These are phyloP conservation scores for Paramisgurnus dabryanus DNA, from an alignment of 2,113 vertebrate genomes.

Conservation along the genomic window DNA sequence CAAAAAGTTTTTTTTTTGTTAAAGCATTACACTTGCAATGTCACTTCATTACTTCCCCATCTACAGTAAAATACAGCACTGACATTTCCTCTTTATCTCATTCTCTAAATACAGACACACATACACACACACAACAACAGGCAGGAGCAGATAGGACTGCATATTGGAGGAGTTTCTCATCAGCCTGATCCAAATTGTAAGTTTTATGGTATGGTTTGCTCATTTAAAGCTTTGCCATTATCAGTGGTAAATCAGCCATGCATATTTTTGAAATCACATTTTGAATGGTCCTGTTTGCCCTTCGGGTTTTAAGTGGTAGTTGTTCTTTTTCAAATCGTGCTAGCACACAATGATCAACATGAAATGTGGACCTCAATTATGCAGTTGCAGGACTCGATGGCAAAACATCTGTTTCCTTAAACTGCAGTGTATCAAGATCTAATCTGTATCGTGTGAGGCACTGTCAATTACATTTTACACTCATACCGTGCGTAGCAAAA, in stretches of 20 bases:
- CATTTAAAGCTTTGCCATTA: constrained; percentile 58
- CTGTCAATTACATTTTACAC: constrained; percentile 50
- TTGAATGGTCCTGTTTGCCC: constrained; percentile 56
- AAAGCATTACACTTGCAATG: neutral
- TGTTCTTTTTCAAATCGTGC: constrained; percentile 63
- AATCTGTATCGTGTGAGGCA: constrained; percentile 57
- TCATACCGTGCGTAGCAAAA: constrained; percentile 11
- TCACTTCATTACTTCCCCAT: constrained; percentile 40
- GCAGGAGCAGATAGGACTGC: constrained; percentile 30
- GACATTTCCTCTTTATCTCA: constrained; percentile 47
- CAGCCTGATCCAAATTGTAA: constrained; percentile 5
- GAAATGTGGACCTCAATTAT: constrained; percentile 61
- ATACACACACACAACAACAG: constrained; percentile 7
- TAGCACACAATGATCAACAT: constrained; percentile 67
- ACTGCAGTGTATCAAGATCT: constrained; percentile 53
- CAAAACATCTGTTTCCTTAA: constrained; percentile 67
- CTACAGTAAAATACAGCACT: constrained; percentile 22
- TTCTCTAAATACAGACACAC: constrained; percentile 9
- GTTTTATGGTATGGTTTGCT: constrained; percentile 58
- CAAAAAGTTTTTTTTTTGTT: neutral
- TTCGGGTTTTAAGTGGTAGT: constrained; percentile 55
- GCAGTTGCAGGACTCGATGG: constrained; percentile 53
- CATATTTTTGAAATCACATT: constrained; percentile 54
- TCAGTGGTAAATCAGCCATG: constrained; percentile 56
- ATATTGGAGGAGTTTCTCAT: neutral